Base-by-base conservation (phyloP, 1,140 invertebrate genomes). In the Bombus polaris region DNA sequence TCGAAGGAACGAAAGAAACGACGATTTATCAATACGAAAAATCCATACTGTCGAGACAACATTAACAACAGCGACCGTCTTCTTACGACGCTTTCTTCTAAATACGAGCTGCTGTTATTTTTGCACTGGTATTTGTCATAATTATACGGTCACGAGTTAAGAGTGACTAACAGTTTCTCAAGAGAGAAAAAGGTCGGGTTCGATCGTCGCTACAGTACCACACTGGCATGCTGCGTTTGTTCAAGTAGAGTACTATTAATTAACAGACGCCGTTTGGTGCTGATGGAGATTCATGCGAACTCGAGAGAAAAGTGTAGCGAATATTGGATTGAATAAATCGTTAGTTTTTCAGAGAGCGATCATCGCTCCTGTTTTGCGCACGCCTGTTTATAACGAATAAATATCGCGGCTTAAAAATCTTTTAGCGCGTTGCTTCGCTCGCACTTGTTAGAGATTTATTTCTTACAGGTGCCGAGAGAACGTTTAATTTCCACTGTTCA, bases 271-370 rank as follows among this genome's bases (percentile, higher is more conserved):
- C 72, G 72, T 81, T 81, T 81, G 70, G 39, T 44, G 13, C 22
- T 81, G 66, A 81, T 73, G 80, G 80, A 28, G 70, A 81, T 81
- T 72, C 80, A 81, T 72, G 10, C 18, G 8, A 18, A 53, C 18
- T 15, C 15, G 42, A 10, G 39, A 15, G 70, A 28, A 62, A 25
- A 62, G n/a, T 22, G 22, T 39, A 37, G 10, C 35, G 28, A 18
- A 15, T 8, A 47, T 22, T 2, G 1, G 6, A 25, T 22, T 1
- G 13, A 74, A 74, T 62, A 74, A 62, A 81, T 73, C n/a, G 68
- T 73, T 10, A 13, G 22, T 81, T 62, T 81, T 81, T 39, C 15
- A 28, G 22, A 5, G 10, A 8, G 32, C 39, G 9, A 25, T 35
- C 80, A 37, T 73, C 28, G 39, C 12, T n/a, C 1, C 12, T 57